Evolutionary conservation across 2,888 invertebrate genomes (phyloP).

Genomic region (Zonitis immaculata): DNA sequence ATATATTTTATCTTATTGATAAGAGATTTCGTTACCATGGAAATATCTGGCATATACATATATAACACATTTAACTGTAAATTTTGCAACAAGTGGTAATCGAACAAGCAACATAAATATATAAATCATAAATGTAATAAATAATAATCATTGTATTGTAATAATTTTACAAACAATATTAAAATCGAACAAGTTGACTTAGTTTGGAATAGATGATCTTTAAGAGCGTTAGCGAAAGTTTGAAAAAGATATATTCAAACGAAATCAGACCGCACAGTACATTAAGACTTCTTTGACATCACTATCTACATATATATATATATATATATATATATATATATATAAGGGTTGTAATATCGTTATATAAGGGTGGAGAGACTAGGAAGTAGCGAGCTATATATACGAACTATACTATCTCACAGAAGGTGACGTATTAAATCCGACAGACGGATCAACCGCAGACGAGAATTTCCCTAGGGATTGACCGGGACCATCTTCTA

Average conservation of each 20-base stretch:
- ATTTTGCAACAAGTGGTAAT: slow-evolving; percentile 18
- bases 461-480: slow-evolving; percentile 34
- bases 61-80: too few species aligned
- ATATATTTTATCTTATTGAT: too few species aligned
- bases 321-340: too few species aligned
- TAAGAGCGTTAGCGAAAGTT: slow-evolving; percentile 14
- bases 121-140: too few species aligned
- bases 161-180: slow-evolving; percentile 9
- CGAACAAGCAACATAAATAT: slow-evolving; percentile 11
- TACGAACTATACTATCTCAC: slow-evolving; percentile 26
- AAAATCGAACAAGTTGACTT: slow-evolving; percentile 10
- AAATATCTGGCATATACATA: too few species aligned
- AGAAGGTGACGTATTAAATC: slow-evolving; percentile 38
- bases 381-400: too few species aligned
- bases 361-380: slow-evolving; percentile 20
- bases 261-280: slow-evolving; percentile 19
- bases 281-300: slow-evolving; percentile 22
- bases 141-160: slow-evolving; percentile 14
- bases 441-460: slow-evolving; percentile 34
- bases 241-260: slow-evolving; percentile 19
- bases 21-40: too few species aligned
- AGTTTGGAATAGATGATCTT: slow-evolving; percentile 13
- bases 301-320: too few species aligned
- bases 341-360: slow-evolving; percentile 21
- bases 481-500: slow-evolving; percentile 22